Evolutionary conservation across 1,140 invertebrate species (phyloP).

Genomic region (Hyposmocoma kahamanoa): DNA sequence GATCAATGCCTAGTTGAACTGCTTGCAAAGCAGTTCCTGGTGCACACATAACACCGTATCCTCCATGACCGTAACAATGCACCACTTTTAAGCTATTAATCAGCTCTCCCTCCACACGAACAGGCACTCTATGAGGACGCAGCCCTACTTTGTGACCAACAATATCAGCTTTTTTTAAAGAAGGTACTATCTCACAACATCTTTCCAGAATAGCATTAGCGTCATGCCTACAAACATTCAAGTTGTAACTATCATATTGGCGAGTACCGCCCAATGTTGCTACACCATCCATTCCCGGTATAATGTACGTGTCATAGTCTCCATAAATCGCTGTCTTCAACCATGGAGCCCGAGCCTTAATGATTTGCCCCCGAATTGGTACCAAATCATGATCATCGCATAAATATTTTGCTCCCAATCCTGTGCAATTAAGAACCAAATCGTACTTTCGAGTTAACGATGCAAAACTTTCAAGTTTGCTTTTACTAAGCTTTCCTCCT

Average conservation of each 20-base stretch:
- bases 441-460: constrained; percentile 79
- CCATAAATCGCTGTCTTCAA: constrained; percentile 90
- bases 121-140: constrained; percentile 83
- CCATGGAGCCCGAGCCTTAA: constrained; percentile 92
- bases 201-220: constrained; percentile 82
- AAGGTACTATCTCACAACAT: constrained; percentile 82
- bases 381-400: constrained; percentile 85
- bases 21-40: constrained; percentile 89
- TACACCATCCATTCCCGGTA: constrained; percentile 82
- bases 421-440: constrained; percentile 91
- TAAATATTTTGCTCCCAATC: constrained; percentile 85
- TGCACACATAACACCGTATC: constrained; percentile 90
- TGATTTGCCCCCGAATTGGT: constrained; percentile 91
- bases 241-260: constrained; percentile 86
- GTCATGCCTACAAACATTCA: constrained; percentile 81
- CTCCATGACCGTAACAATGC: constrained; percentile 95
- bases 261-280: constrained; percentile 89
- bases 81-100: constrained; percentile 77
- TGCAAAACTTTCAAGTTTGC: constrained; percentile 76
- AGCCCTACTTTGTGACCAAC: constrained; percentile 83
- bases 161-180: constrained; percentile 77
- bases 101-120: constrained; percentile 83
- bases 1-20: constrained; percentile 78
- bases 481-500: constrained; percentile 75
- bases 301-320: constrained; percentile 89